phyloP scores from a whole-genome alignment of 2,888 invertebrate species.

The Ophraella communa region DNA sequence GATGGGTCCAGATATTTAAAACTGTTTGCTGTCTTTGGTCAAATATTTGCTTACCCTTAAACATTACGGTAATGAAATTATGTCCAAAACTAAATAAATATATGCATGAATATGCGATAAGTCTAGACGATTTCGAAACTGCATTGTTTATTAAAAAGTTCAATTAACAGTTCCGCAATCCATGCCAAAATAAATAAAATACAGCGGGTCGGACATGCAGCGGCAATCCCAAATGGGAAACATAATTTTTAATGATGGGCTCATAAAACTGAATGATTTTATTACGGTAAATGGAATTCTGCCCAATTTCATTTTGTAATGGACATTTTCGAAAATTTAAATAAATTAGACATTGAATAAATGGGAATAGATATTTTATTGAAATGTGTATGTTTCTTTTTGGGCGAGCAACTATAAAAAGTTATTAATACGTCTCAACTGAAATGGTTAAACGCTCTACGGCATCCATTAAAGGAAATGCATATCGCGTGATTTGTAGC shows the following conservation, averaged over 20 bases:
- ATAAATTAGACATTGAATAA: constrained; percentile 21
- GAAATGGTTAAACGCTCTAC: background rate
- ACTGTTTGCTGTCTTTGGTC: too few relatives aligned
- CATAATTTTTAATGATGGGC: constrained; percentile 27
- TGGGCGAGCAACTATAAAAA: constrained; percentile 32
- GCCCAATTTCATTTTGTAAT: constrained; percentile 28
- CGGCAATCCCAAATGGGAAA: constrained; percentile 14
- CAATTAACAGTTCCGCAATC: background rate
- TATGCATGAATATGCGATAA: background rate
- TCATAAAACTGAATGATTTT: constrained; percentile 28
- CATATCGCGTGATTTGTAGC: background rate
- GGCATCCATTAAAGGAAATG: background rate
- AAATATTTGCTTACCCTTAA: too few relatives aligned
- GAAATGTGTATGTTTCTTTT: constrained; percentile 30
- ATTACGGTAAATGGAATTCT: constrained; percentile 25
- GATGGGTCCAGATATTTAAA: too few relatives aligned
- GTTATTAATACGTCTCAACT: constrained; percentile 24
- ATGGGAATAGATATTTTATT: constrained; percentile 21
- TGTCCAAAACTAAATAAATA: too few relatives aligned
- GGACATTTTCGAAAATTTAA: constrained; percentile 25
- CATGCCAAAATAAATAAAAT: constrained; percentile 24
- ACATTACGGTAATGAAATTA: too few relatives aligned
- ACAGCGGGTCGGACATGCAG: constrained; percentile 7
- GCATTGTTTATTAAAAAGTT: background rate
- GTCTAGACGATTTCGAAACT: background rate